A percentile compares a stretch with the other conserved stretches of the same genome.
These are phyloP conservation scores for Ceratitis capitata DNA, from an alignment of 1,140 invertebrate species.

Conservation along the genomic window DNA sequence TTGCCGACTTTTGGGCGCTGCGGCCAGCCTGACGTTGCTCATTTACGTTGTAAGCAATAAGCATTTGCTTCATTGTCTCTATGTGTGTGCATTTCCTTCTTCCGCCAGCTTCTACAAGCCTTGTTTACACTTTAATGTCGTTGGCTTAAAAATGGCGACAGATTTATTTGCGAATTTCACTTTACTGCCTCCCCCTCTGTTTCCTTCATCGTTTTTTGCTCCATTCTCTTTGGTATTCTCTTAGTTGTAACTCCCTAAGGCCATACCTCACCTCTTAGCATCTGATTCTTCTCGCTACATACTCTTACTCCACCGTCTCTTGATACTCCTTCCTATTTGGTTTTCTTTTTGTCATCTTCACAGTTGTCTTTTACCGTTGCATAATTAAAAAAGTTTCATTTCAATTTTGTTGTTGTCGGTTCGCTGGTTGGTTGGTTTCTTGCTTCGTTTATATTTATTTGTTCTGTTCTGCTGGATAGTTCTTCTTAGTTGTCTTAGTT, in stretches of 20 bases:
- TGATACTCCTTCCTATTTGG: not conserved
- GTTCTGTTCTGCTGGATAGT: constrained; percentile 47
- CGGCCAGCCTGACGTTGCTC: not conserved
- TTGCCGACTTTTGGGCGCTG: constrained; percentile 51
- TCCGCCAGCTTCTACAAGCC: constrained; percentile 29
- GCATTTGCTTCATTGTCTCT: constrained; percentile 15
- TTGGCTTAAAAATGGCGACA: constrained; percentile 55
- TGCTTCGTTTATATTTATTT: constrained; percentile 58
- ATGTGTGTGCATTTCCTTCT: constrained; percentile 9
- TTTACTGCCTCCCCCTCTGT: constrained; percentile 44
- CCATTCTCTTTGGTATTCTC: not conserved
- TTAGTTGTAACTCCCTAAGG: too few relatives aligned
- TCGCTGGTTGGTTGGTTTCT: constrained; percentile 61
- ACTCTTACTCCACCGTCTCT: not conserved
- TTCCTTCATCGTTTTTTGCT: not conserved
- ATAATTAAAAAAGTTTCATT: constrained; percentile 66
- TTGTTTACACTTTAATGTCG: constrained; percentile 41
- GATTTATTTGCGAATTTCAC: constrained; percentile 64
- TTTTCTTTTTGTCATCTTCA: not conserved
- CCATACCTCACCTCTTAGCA: too few relatives aligned
- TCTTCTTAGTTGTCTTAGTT: not conserved
- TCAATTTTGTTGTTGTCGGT: constrained; percentile 52
- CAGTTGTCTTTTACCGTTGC: constrained; percentile 45
- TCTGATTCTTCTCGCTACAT: not conserved
- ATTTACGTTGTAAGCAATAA: not conserved